These are phyloP conservation scores for Melanotaenia maccullochi DNA, from an alignment of 2,797 vertebrate genomes.

Conservation along the genomic window DNA sequence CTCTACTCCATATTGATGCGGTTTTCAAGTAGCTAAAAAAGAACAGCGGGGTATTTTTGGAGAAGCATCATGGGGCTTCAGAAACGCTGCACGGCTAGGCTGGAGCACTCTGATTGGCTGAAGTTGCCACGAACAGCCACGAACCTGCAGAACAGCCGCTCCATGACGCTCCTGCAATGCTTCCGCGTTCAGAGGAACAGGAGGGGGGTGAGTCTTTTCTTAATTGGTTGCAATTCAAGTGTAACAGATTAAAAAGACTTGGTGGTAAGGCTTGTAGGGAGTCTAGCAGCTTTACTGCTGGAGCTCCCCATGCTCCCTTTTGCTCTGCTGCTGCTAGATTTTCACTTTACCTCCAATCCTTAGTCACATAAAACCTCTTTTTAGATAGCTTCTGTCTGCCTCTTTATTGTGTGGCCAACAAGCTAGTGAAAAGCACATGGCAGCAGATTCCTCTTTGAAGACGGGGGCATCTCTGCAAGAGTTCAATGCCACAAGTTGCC, in stretches of 20 bases:
- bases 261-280: neutral
- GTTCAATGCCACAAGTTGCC: slow-evolving; percentile 10
- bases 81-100: no score
- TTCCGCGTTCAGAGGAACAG: no score
- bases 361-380: neutral
- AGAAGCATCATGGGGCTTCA: no score
- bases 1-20: no score
- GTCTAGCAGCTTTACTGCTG: neutral
- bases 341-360: neutral
- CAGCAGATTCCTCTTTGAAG: neutral
- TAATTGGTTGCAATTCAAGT: neutral
- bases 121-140: no score
- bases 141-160: no score
- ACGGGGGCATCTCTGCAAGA: neutral
- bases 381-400: neutral
- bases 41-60: no score
- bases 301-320: neutral
- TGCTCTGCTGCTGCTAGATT: neutral
- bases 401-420: neutral
- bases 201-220: neutral
- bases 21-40: no score
- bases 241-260: neutral
- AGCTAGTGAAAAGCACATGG: neutral
- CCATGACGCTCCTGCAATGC: no score
- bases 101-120: no score